These are phyloP conservation scores for Astreopora myriophthalma DNA, from an alignment of 64 coral and sea anemone genomes.

Conservation along the genomic window DNA sequence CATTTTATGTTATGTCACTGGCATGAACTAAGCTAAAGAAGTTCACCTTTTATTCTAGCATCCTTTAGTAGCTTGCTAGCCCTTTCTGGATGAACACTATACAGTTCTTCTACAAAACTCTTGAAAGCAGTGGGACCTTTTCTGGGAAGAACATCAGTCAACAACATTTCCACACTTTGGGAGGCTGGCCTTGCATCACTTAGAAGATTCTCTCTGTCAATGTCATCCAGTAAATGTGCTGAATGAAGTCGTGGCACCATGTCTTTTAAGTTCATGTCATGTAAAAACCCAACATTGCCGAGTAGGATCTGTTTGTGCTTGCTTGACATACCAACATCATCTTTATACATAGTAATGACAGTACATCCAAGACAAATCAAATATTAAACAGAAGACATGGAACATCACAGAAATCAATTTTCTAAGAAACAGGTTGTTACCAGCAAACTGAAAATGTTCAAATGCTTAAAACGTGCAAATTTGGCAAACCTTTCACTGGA, in stretches of 20 bases:
- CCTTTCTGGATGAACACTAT: slow-evolving; percentile 17
- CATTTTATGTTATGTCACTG: no score
- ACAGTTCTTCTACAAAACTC: slow-evolving; percentile 45
- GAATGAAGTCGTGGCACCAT: slow-evolving; percentile 9
- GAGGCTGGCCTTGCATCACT: background rate
- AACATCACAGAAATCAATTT: no score
- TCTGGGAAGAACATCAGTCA: slow-evolving; percentile 55
- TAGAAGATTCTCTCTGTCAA: slow-evolving; percentile 48
- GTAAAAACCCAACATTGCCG: background rate
- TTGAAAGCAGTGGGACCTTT: slow-evolving; percentile 70
- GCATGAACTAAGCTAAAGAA: background rate
- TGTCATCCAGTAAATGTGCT: slow-evolving; percentile 11
- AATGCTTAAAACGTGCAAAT: no score
- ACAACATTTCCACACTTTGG: slow-evolving; percentile 44
- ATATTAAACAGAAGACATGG: background rate
- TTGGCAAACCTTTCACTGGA: no score
- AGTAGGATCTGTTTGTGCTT: slow-evolving; percentile 66
- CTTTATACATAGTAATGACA: background rate
- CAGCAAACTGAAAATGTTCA: no score
- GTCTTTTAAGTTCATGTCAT: slow-evolving; percentile 31
- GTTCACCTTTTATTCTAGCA: background rate
- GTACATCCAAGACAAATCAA: background rate
- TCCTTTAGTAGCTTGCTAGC: background rate
- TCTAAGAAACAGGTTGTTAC: no score
- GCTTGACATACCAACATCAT: slow-evolving; percentile 37